Evolutionary conservation across 1,140 invertebrate genomes (phyloP), one percentile per base, ranked within the genome.

Genomic region (Notospermus geniculatus): DNA sequence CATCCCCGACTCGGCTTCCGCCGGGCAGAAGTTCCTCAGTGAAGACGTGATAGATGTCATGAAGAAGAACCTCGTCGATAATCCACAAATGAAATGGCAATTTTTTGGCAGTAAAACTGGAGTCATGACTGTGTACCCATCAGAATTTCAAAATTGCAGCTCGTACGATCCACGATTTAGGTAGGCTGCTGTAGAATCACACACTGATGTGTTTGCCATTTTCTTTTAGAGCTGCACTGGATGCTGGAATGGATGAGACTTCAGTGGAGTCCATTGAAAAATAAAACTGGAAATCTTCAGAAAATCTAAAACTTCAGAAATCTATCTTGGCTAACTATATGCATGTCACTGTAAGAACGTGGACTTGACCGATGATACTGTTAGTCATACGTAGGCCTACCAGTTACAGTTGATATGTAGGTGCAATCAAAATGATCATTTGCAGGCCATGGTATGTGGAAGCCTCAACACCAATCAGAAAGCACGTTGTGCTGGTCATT

Each of bases 31-130:
- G 32, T 36, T 7, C 15, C 32, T 15, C 32, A 36, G 5, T 27
- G 43, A 59, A 28, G 41, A 22, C 15, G 46, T 59, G 19, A 53
- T 59, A 7, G 15, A 57, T 2, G 41, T 46, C 9, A 62, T 65
- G 63, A 62, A 57, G 41, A 28, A 57, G 36, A 65, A 65, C 36
- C 36, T 56, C 11, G 13, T 25, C 1, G 45, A 39, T 7, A 39
- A 46, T 32, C 54, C 59, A 23, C 41, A 41, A 13, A 39, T 65
- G 36, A 65, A 62, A 30, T 65, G 53, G 59, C 63, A 65, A 29
- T 65, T 62, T 45, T 43, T 65, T 28, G 59, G 59, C 0, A 62
- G 54, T 13, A 59, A 65, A 41, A 54, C 56, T n/a, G 63, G 63
- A 1, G 29, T 65, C 17, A 30, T 41, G 23, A 36, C 53, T 5